Base-by-base conservation (phyloP, 2,797 vertebrate species). In the Petrocephalus schoutedeni region DNA sequence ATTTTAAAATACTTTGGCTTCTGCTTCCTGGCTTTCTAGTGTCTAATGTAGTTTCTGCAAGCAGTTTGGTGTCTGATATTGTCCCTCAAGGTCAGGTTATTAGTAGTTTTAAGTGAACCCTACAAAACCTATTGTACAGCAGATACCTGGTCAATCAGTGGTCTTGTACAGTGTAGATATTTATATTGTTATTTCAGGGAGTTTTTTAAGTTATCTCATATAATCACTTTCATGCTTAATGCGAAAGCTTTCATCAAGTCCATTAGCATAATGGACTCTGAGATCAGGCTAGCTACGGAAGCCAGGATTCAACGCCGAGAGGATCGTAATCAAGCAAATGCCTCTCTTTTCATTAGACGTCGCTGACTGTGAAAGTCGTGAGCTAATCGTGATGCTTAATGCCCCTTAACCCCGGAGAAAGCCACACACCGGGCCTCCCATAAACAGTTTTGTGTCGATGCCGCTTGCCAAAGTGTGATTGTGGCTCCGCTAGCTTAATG, bases 261-360 rank as follows among this genome's bases (percentile, higher is more conserved):
- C 86, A 83, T 86, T 89, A 83, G 45, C 74, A 83, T 87, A 89
- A 89, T 87, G 86, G 88, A 89, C 58, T 14, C 83, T 64, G 61
- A 87, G 86, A 87, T 23, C 8, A 28, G 56, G 23, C 21, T 67
- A 14, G 67, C 57, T 28, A 82, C 36, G 86, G 71, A 82, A 87
- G 67, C 85, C 74, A 82, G 45, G 74, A 82, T 71, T 64, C 8
- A 41, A 87, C 51, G 74, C 86, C 54, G 57, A 64, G 86, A 89
- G 74, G 82, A 82, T 61, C 53, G 58, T 64, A 89, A 87, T 89
- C 88, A 87, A 83, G 85, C 85, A 61, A 83, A 87, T 54, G 88
- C 77, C 88, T 87, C 83, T 89, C 74, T 87, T 64, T 89, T 89
- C 74, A 83, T 89, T 89, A 61, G 57, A 21, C 74, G 19, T 41